phyloP scores from a whole-genome alignment of 2,888 invertebrate species.

The Mesorhabditis sp. region DNA sequence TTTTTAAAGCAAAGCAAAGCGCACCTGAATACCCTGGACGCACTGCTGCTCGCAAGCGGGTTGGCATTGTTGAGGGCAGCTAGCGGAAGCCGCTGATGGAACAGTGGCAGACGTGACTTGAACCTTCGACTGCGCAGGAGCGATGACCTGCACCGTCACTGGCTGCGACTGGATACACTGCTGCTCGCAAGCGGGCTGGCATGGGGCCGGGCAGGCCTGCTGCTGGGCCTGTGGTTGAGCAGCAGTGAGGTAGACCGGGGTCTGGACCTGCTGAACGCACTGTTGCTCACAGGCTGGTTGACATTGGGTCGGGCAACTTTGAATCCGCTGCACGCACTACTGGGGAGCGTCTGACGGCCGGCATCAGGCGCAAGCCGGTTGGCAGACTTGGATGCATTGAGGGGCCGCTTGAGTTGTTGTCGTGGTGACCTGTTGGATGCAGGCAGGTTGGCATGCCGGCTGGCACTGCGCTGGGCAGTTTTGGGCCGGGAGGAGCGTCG shows the following conservation, averaged over 20 bases:
- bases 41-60: conserved; percentile 23
- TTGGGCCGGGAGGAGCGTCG: too few species aligned
- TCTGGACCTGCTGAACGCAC: too few species aligned
- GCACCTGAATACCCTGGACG: too few species aligned
- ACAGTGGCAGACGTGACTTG: not conserved
- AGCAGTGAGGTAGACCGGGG: too few species aligned
- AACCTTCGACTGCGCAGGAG: not conserved
- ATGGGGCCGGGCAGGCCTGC: conserved; percentile 20
- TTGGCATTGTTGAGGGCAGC: conserved; percentile 15
- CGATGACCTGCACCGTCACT: too few species aligned
- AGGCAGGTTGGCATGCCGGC: conserved; percentile 28
- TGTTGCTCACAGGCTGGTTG: conserved; percentile 24
- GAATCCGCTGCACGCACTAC: too few species aligned
- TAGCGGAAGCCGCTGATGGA: not conserved
- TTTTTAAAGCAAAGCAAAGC: too few species aligned
- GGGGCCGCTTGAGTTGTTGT: not conserved
- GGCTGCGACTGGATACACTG: not conserved
- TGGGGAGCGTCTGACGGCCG: too few species aligned
- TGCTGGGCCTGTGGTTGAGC: too few species aligned
- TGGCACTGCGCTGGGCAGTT: conserved; percentile 28
- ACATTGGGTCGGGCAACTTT: conserved; percentile 12
- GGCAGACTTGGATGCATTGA: conserved; percentile 21
- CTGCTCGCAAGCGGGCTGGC: conserved; percentile 26
- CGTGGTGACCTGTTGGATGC: conserved; percentile 10
- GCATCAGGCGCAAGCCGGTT: conserved; percentile 27